Base-by-base conservation (phyloP, 2,888 invertebrate genomes). In the Volucella zonaria region DNA sequence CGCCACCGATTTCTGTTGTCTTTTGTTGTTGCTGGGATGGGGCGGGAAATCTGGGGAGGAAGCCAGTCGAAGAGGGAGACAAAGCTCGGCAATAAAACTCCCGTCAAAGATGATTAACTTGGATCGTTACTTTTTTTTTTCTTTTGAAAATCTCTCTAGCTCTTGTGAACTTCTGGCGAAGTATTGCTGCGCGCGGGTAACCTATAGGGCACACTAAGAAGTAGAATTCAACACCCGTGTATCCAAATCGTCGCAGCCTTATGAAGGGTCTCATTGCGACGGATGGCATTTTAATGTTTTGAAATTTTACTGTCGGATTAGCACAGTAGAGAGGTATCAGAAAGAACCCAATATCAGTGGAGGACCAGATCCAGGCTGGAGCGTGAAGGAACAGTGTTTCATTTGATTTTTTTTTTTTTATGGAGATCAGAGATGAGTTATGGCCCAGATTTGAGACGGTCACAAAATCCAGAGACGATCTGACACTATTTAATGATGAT, bases 271-370 rank as follows among this genome's bases (percentile, higher is more conserved):
- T 81, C 85, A 68, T 62, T 66, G 45, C 54, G 67, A 62, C 45
- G 80, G 54, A 61, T 73, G 85, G 81, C 67, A 85, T 85, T 85
- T 85, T 85, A 85, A 77, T 85, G 81, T 85, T 85, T 81, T 85
- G 85, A 85, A 85, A 77, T 85, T 85, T 85, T 85, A 85, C 51
- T 73, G 85, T 77, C 77, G 85, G 85, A 85, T 85, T 85, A 81
- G 81, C 73, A 67, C 15, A 68, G 68, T 52, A 75, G 31, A 40
- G 14, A 54, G 40, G 38, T 40, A 49, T 9, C 12, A 11, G 9
- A 31, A 38, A 42, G 42, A 45, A n/a, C 12, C n/a, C 59, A 31
- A 31, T 31, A 31, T 31, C 6, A 31, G 31, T 43, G 38, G 47
- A 61, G 45, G 31, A 68, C 11, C 45, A 62, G 67, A 67, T 31